Evolutionary conservation across 2,113 vertebrate genomes (phyloP).

Genomic region (human): GRCh38 chr3:96618501-96619000

Average conservation of each 20-base stretch:
- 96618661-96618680: background rate
- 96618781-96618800: too few species aligned
- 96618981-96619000: too few species aligned
- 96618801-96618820: too few species aligned
- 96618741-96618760: background rate
- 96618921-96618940: too few species aligned
- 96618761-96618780: background rate
- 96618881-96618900: too few species aligned
- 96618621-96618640: background rate
- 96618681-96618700: conserved; percentile 21
- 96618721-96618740: background rate
- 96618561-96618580: background rate
- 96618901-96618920: too few species aligned
- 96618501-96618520: too few species aligned
- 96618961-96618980: too few species aligned
- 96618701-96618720: background rate
- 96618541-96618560: background rate
- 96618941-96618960: too few species aligned
- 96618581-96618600: background rate
- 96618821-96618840: too few species aligned
- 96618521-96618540: background rate
- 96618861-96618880: too few species aligned
- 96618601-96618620: background rate
- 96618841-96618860: too few species aligned
- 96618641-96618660: background rate